A percentile compares a stretch with the other conserved stretches of the same genome.
phyloP scores from a whole-genome alignment of 2,888 invertebrate species.

The Perdita meconis region DNA sequence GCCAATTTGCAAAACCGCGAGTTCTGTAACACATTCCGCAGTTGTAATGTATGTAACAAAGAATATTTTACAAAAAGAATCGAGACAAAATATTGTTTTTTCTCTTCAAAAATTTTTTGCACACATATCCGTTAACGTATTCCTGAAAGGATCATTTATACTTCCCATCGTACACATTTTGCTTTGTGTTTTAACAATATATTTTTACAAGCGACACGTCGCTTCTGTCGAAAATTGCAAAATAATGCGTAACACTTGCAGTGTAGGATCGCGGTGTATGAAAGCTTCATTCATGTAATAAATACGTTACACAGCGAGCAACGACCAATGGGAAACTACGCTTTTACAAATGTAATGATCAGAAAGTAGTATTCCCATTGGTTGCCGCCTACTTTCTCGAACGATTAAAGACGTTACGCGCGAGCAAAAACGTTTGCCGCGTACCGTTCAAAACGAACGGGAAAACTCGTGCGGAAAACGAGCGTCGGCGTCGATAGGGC shows the following conservation, averaged over 20 bases:
- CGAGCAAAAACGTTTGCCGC: constrained; percentile 58
- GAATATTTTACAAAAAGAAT: no score
- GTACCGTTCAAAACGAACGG: constrained; percentile 53
- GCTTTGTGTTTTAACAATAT: no score
- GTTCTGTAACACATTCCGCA: no score
- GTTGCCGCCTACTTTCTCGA: constrained; percentile 24
- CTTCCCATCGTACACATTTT: no score
- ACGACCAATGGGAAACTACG: constrained; percentile 7
- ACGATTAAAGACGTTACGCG: constrained; percentile 28
- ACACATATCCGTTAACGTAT: no score
- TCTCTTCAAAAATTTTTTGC: no score
- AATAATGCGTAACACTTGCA: neutral
- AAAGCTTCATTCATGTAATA: neutral
- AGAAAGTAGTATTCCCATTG: constrained; percentile 39
- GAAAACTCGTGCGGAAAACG: neutral
- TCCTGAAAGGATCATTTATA: no score
- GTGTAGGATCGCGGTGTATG: neutral
- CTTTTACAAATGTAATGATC: constrained; percentile 10
- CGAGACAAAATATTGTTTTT: no score
- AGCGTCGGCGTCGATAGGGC: constrained; percentile 15
- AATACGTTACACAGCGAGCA: neutral
- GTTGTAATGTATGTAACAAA: no score
- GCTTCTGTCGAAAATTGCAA: neutral
- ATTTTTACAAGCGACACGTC: neutral
- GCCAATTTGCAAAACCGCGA: no score